These are phyloP conservation scores for Chrysaora quinquecirrha DNA, from an alignment of 30 jellyfish, hydroid and myxozoan genomes.

Conservation along the genomic window DNA sequence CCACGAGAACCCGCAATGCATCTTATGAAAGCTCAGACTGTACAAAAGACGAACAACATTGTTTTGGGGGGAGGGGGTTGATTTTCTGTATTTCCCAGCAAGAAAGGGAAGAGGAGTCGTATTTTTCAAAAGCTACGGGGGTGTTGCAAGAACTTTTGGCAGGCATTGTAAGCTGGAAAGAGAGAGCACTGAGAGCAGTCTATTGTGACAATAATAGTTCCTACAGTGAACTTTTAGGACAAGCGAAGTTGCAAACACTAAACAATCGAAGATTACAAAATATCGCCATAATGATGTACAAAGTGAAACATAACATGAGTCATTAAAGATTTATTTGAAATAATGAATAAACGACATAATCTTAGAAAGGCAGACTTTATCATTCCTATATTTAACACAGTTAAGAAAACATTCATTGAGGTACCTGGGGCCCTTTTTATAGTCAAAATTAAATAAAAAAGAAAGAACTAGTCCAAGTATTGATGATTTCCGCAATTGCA, in stretches of 20 bases:
- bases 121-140: no score
- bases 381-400: background rate
- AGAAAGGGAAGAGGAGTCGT: no score
- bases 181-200: constrained; percentile 8
- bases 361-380: constrained; percentile 7
- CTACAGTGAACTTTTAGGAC: constrained; percentile 8
- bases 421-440: no score
- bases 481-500: constrained; percentile 15
- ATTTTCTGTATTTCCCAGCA: no score
- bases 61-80: no score
- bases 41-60: no score
- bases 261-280: constrained; percentile 14
- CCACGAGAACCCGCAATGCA: no score
- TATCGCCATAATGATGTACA: constrained; percentile 37
- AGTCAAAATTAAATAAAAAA: no score
- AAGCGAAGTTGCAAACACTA: constrained; percentile 37
- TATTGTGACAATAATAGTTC: constrained; percentile 30
- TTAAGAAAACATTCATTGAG: no score
- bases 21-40: no score
- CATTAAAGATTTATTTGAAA: background rate
- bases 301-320: constrained; percentile 10
- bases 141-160: no score
- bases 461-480: constrained; percentile 28
- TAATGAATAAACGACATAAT: background rate
- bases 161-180: constrained; percentile 13